A percentile compares a stretch with the other conserved stretches of the same genome.
Conservation (phyloP, 2,113 vertebrate species). For the Oceanites oceanicus region DNA sequence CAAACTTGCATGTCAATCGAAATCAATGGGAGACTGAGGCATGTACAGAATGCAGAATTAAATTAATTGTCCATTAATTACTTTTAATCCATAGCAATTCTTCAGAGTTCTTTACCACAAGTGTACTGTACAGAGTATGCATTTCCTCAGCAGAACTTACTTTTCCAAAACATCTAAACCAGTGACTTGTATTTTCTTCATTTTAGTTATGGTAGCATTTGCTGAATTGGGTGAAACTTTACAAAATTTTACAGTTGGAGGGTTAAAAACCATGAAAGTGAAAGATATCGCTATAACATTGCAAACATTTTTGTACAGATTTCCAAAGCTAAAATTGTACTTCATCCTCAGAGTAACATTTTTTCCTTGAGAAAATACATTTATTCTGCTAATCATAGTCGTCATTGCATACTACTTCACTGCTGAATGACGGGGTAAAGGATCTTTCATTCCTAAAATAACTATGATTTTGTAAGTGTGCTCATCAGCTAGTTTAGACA, state of each 20-base stretch:
- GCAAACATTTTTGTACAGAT: neutral
- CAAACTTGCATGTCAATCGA: neutral
- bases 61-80: neutral
- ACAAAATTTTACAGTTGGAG: neutral
- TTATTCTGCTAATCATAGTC: neutral
- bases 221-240: neutral
- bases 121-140: neutral
- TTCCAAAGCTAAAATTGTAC: neutral
- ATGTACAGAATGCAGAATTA: neutral
- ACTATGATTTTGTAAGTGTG: slow-evolving; percentile 4
- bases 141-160: neutral
- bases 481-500: slow-evolving; percentile 33
- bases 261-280: neutral
- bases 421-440: neutral
- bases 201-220: neutral
- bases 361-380: neutral
- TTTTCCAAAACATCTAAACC: neutral
- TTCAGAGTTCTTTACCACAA: neutral
- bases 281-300: neutral
- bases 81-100: neutral
- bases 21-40: neutral
- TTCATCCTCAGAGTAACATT: neutral
- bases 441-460: slow-evolving; percentile 42
- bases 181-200: neutral
- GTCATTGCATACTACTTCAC: neutral